Conservation (phyloP, 2,888 invertebrate species). For the Drosophila villosipedis region DNA sequence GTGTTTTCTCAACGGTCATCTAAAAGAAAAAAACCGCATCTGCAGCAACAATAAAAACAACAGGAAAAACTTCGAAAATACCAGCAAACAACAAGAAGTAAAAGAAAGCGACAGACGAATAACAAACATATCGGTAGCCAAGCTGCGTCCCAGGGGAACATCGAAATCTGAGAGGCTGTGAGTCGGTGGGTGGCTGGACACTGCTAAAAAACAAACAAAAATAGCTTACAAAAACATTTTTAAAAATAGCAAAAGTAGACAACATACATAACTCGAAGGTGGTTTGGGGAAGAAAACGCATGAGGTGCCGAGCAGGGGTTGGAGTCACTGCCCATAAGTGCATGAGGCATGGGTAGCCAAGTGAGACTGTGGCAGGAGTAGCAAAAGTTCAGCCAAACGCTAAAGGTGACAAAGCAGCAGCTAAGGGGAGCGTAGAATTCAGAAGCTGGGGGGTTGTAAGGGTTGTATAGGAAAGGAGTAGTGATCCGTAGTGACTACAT, state of each 20-base stretch:
- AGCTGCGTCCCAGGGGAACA: conserved; percentile 22
- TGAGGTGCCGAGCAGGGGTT: neutral
- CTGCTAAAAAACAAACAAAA: conserved; percentile 53
- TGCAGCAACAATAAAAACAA: conserved; percentile 33
- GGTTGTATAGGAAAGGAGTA: no score
- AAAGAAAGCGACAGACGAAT: conserved; percentile 64
- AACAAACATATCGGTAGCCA: conserved; percentile 62
- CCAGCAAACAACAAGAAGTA: conserved; percentile 62
- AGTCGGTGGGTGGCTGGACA: neutral
- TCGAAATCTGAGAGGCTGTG: neutral
- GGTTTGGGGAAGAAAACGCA: neutral
- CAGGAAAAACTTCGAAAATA: conserved; percentile 31
- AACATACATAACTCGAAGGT: conserved; percentile 17
- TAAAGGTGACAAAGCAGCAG: conserved; percentile 49
- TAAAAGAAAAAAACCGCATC: conserved; percentile 74
- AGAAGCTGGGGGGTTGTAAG: no score
- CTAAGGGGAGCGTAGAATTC: conserved; percentile 9
- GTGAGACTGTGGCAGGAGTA: conserved; percentile 1
- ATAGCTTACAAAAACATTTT: conserved; percentile 58
- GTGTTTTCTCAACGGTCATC: conserved; percentile 73
- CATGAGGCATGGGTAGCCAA: conserved; percentile 1
- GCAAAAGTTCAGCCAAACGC: conserved; percentile 9
- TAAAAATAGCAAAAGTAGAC: conserved; percentile 56
- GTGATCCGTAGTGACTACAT: neutral
- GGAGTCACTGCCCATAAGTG: conserved; percentile 1